Conservation (phyloP, 2,888 invertebrate species). For the Luperina nickerlii region DNA sequence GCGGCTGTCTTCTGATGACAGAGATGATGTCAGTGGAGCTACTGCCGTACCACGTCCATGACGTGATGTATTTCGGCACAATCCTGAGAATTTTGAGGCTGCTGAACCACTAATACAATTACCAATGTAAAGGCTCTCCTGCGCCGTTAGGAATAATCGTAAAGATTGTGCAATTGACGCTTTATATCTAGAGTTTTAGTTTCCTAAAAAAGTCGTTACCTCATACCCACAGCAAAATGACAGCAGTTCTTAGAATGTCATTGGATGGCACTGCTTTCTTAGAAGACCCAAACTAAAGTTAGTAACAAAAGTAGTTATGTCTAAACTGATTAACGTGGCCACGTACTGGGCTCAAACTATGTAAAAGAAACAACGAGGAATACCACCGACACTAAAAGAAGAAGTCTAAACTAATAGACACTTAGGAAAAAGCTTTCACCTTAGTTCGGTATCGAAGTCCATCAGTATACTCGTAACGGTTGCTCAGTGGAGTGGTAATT, state of each 20-base stretch:
- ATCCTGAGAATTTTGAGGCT: neutral
- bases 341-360: no score
- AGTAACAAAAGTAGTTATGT: neutral
- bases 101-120: neutral
- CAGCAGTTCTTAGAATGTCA: neutral
- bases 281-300: neutral
- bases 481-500: constrained; percentile 57
- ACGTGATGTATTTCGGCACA: neutral
- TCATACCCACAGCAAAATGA: neutral
- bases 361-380: neutral
- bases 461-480: constrained; percentile 42
- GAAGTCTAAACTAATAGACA: neutral
- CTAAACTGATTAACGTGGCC: neutral
- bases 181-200: neutral
- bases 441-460: constrained; percentile 12
- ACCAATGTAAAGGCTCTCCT: neutral
- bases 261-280: neutral
- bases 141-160: neutral
- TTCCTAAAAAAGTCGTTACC: neutral
- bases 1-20: no score
- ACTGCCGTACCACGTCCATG: no score
- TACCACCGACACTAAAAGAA: neutral
- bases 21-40: no score
- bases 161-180: neutral
- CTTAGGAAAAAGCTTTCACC: constrained; percentile 5